These are phyloP conservation scores for Antennarius striatus DNA, from an alignment of 2,113 vertebrate genomes.

Conservation along the genomic window DNA sequence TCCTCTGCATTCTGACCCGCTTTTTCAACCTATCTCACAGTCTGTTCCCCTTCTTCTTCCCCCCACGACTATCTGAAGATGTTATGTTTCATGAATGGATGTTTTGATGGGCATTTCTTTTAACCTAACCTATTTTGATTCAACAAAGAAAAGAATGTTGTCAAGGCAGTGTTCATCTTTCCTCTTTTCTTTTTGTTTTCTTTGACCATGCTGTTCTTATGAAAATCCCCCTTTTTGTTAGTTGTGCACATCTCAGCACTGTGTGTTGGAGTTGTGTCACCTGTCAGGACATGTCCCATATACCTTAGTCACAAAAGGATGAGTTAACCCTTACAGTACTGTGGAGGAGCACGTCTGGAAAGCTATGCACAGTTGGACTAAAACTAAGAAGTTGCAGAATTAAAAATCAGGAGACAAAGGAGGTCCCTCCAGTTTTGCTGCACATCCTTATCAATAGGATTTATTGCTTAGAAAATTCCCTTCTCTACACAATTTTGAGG, in stretches of 20 bases:
- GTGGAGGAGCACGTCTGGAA: constrained; percentile 29
- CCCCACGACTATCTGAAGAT: constrained; percentile 37
- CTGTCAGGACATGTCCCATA: constrained; percentile 76
- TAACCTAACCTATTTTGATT: constrained; percentile 69
- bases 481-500: constrained; percentile 46
- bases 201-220: constrained; percentile 64
- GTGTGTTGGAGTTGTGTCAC: constrained; percentile 62
- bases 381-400: constrained; percentile 6
- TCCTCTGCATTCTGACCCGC: constrained; percentile 17
- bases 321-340: constrained; percentile 70
- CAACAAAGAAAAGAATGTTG: constrained; percentile 75
- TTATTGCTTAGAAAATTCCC: constrained; percentile 15
- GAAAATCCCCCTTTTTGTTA: constrained; percentile 69
- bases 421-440: constrained; percentile 2
- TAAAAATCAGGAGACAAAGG: constrained; percentile 11
- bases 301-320: constrained; percentile 73
- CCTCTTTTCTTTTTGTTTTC: constrained; percentile 73
- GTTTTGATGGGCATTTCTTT: constrained; percentile 71
- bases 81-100: constrained; percentile 64
- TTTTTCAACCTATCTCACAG: background rate
- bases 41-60: background rate
- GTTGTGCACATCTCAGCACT: constrained; percentile 47
- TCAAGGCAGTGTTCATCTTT: constrained; percentile 69
- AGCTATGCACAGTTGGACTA: constrained; percentile 33
- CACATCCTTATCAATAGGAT: constrained; percentile 16